Evolutionary conservation across 2,113 vertebrate species (phyloP).

Genomic region (Oncorhynchus nerka): DNA sequence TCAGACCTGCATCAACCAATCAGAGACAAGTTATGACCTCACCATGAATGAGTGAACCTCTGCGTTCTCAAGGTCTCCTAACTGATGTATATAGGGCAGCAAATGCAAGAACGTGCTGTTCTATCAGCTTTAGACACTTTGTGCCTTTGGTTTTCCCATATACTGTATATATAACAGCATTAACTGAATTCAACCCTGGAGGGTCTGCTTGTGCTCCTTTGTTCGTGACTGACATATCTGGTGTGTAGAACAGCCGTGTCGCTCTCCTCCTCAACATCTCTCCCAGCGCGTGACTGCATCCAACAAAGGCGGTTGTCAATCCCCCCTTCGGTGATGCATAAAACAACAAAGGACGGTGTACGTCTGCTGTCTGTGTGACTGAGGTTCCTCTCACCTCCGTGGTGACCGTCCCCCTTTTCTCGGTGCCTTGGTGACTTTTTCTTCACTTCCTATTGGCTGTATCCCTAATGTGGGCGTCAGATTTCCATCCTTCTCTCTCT

Average conservation of each 20-base stretch:
- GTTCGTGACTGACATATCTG: no score
- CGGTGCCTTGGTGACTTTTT: no score
- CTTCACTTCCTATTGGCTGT: not conserved
- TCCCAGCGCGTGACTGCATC: not conserved
- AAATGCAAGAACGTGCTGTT: not conserved
- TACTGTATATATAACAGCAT: not conserved
- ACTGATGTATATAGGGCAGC: not conserved
- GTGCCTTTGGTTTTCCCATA: no score
- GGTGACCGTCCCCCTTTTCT: not conserved
- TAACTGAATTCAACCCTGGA: not conserved
- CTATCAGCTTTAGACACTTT: not conserved
- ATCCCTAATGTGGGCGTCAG: conserved; percentile 55
- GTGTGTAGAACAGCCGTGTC: no score
- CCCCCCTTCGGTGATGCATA: not conserved
- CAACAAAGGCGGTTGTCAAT: no score
- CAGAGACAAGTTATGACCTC: conserved; percentile 12
- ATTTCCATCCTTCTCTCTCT: conserved; percentile 52
- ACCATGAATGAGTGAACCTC: not conserved
- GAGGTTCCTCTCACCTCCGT: not conserved
- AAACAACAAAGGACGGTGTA: not conserved
- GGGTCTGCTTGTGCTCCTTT: no score
- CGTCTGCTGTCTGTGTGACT: not conserved
- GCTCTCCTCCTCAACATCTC: not conserved
- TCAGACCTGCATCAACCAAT: conserved; percentile 73
- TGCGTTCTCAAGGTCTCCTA: not conserved